Conservation (phyloP, 2,113 vertebrate species). For the Corythaeola cristata region DNA sequence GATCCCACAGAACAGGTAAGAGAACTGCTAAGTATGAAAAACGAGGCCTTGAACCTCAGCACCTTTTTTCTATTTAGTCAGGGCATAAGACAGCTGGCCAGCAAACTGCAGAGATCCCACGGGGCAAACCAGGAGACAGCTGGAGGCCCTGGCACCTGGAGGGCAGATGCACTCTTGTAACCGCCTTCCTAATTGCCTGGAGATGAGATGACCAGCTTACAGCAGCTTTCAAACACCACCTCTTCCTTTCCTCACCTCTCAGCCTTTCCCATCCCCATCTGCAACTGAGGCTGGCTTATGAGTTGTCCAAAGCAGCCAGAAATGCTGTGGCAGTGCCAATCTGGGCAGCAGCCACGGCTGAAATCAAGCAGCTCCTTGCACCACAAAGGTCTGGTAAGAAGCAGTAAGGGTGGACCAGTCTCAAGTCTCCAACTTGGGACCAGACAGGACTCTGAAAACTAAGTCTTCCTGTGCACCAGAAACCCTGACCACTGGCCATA, state of each 20-base stretch:
- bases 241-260: not conserved
- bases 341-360: not conserved
- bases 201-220: not conserved
- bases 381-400: not conserved
- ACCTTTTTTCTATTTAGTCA: not conserved
- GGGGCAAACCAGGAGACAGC: not conserved
- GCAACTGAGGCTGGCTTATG: not conserved
- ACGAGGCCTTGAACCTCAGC: not conserved
- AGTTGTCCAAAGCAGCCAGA: not conserved
- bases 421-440: not conserved
- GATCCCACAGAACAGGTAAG: not conserved
- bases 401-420: not conserved
- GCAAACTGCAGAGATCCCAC: not conserved
- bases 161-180: not conserved
- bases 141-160: not conserved
- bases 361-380: not conserved
- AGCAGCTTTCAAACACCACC: not conserved
- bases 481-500: not conserved
- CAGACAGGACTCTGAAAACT: not conserved
- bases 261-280: not conserved
- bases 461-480: not conserved
- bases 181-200: not conserved
- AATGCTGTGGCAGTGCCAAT: not conserved
- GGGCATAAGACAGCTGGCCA: not conserved
- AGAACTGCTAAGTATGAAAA: not conserved